Evolutionary conservation across 2,797 vertebrate species (phyloP).

Genomic region (Malacoraja senta): DNA sequence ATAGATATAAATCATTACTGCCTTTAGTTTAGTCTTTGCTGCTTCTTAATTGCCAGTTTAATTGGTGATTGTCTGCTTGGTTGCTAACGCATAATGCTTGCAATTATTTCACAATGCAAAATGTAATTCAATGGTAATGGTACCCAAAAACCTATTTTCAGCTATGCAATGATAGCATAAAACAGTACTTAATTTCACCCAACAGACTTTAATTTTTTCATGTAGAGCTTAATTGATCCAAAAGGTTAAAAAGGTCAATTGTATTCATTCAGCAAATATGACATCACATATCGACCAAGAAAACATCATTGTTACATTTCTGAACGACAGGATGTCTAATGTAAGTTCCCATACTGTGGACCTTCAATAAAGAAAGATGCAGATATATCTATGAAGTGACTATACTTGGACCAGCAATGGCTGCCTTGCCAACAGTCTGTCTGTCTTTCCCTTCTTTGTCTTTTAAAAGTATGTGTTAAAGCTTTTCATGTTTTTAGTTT

Average conservation of each 20-base stretch:
- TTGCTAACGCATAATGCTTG: not conserved
- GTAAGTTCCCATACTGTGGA: not conserved
- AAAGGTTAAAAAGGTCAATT: not conserved
- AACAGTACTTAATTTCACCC: not conserved
- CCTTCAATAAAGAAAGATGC: not conserved
- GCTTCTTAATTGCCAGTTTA: slow-evolving; percentile 19
- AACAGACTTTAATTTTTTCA: not conserved
- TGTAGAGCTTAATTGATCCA: not conserved
- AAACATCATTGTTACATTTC: not conserved
- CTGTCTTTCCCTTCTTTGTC: too few species aligned
- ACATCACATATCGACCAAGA: not conserved
- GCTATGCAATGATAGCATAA: not conserved
- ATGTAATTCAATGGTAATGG: slow-evolving; percentile 16
- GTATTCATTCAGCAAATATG: not conserved
- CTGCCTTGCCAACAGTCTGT: too few species aligned
- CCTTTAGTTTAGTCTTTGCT: slow-evolving; percentile 16
- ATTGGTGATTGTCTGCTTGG: slow-evolving; percentile 36
- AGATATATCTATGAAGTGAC: not conserved
- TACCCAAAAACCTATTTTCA: not conserved
- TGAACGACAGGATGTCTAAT: not conserved
- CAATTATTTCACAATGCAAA: slow-evolving; percentile 24
- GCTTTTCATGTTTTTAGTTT: too few species aligned
- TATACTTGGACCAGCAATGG: not conserved
- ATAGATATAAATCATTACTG: not conserved
- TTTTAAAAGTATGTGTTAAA: too few species aligned